These are phyloP conservation scores for Entomobrya proxima DNA, from an alignment of 2,888 invertebrate genomes.

Conservation along the genomic window DNA sequence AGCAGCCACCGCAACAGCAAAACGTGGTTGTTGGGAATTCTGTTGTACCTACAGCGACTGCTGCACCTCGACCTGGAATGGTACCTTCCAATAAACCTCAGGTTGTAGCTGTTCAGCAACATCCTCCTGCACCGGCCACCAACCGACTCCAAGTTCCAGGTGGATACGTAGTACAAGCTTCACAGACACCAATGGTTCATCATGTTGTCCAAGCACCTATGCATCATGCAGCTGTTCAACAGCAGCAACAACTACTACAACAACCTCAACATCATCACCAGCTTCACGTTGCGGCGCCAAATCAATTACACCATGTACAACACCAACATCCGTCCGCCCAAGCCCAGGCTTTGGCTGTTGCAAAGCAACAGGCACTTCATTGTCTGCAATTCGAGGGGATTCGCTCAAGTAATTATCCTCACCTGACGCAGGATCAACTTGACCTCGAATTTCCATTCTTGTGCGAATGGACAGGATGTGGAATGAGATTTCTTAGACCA, in stretches of 20 bases:
- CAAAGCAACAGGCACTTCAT: conserved; percentile 11
- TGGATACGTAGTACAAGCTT: not conserved
- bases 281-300: conserved; percentile 40
- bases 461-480: conserved; percentile 96
- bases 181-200: conserved; percentile 34
- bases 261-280: conserved; percentile 1
- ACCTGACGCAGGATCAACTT: conserved; percentile 66
- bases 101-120: conserved; percentile 35
- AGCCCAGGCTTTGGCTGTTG: conserved; percentile 1
- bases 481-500: conserved; percentile 71
- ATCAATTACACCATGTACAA: conserved; percentile 63
- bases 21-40: not conserved
- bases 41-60: not conserved
- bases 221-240: conserved; percentile 72
- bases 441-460: conserved; percentile 78
- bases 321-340: conserved; percentile 31
- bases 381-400: conserved; percentile 54
- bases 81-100: not conserved
- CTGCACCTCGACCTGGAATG: not conserved
- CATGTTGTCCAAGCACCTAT: conserved; percentile 25
- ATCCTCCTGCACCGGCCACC: conserved; percentile 11
- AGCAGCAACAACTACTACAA: conserved; percentile 39
- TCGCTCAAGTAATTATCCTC: conserved; percentile 42
- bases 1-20: conserved; percentile 75
- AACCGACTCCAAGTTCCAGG: not conserved